Evolutionary conservation across 2,797 vertebrate genomes (phyloP).

Genomic region (Catostomus latipinnis): DNA sequence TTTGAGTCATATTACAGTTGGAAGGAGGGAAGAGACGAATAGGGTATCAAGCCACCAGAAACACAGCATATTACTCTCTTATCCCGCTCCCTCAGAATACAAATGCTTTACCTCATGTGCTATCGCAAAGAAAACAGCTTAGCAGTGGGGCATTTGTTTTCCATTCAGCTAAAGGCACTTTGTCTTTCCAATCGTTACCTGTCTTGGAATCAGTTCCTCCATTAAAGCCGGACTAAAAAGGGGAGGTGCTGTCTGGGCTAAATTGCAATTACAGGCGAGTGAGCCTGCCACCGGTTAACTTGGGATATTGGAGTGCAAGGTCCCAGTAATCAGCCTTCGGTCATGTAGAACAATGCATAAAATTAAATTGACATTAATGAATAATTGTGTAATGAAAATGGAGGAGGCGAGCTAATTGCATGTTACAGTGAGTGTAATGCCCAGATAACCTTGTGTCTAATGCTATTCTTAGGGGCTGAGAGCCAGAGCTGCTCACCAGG

Average conservation of each 20-base stretch:
- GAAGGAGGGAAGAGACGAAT: slow-evolving; percentile 78
- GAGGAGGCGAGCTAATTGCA: slow-evolving; percentile 99
- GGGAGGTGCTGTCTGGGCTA: slow-evolving; percentile 97
- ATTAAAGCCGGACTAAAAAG: slow-evolving; percentile 95
- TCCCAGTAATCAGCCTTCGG: slow-evolving; percentile 98
- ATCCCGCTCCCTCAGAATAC: slow-evolving; percentile 77
- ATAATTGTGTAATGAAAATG: slow-evolving; percentile 99
- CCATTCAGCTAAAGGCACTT: slow-evolving; percentile 85
- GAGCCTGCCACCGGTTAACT: slow-evolving; percentile 98
- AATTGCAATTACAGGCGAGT: slow-evolving; percentile 99
- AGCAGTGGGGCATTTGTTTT: slow-evolving; percentile 79
- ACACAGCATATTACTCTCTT: slow-evolving; percentile 76
- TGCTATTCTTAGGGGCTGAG: slow-evolving; percentile 82
- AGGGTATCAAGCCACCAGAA: slow-evolving; percentile 70
- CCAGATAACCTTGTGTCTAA: slow-evolving; percentile 99
- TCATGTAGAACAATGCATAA: slow-evolving; percentile 99
- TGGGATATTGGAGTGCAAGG: slow-evolving; percentile 98
- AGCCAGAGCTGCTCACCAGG: slow-evolving; percentile 49
- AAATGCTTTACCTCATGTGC: slow-evolving; percentile 75
- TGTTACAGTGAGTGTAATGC: slow-evolving; percentile 99
- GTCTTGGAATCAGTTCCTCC: slow-evolving; percentile 95
- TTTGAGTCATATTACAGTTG: slow-evolving; percentile 71
- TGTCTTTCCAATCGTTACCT: slow-evolving; percentile 99
- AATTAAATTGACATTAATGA: slow-evolving; percentile 99
- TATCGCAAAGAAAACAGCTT: slow-evolving; percentile 85